Evolutionary conservation across 2,888 invertebrate genomes (phyloP), one percentile per base, ranked within the genome.

Genomic region (Diaprepes abbreviatus): DNA sequence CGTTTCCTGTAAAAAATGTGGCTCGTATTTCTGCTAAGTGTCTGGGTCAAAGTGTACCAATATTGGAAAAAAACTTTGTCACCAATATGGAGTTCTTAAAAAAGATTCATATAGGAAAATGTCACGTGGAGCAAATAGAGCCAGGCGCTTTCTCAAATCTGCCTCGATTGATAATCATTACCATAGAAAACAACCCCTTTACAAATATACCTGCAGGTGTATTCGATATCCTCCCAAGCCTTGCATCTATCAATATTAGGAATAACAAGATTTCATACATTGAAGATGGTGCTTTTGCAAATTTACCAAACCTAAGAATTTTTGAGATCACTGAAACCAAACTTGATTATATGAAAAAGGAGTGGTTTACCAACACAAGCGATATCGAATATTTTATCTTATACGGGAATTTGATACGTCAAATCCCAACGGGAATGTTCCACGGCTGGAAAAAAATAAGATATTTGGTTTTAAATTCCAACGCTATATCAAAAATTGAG

Each of bases 111-210:
- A 45, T 45, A n/a, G 43, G 21, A 3, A 21, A 21, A 1, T 45
- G 1, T 21, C 21, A n/a, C 3, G 1, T 45, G 1, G 43, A 21
- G 21, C 10, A 19, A 0, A 45, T 45, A 45, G 43, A 45, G 21
- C 43, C 43, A 19, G 43, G 21, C 10, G 43, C 43, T n/a, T 45
- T 45, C n/a, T 45, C n/a, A 9, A 21, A 45, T 7, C 5, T 45
- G n/a, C 43, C 43, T 0, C 2, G 0, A 7, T n/a, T 45, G n/a
- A 5, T 21, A 45, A n/a, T 3, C n/a, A 3, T 45, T n/a, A n/a
- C 1, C 3, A 45, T 45, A 10, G 2, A 3, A 10, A 10, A n/a
- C n/a, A 45, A 45, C 43, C 43, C 9, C 4, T 9, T 40, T 16
- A 40, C 16, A 40, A 19, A 6, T 2, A 16, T 40, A 40, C 1